phyloP scores from a whole-genome alignment of 2,113 vertebrate species.

The Erinaceus europaeus region DNA sequence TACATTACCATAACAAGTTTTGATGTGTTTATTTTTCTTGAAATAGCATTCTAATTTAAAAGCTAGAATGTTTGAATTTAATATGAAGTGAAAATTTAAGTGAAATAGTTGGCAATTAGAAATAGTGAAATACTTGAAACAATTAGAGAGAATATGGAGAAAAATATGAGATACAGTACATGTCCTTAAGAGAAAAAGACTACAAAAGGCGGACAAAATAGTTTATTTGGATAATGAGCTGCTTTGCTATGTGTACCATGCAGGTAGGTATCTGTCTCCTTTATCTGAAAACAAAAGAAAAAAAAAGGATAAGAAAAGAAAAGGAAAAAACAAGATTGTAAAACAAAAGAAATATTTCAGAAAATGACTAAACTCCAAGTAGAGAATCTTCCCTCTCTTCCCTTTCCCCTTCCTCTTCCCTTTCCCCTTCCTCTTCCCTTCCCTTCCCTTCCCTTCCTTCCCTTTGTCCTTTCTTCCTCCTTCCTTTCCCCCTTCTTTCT shows the following conservation, averaged over 20 bases:
- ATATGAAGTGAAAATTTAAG: conserved; percentile 19
- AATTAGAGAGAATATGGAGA: conserved; percentile 22
- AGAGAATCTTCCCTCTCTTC: not conserved
- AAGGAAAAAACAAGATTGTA: too few species aligned
- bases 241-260: too few species aligned
- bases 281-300: too few species aligned
- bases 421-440: too few species aligned
- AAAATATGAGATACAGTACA: not conserved
- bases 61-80: conserved; percentile 18
- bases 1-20: not conserved
- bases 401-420: too few species aligned
- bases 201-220: not conserved
- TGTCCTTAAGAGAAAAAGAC: not conserved
- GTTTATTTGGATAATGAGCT: too few species aligned
- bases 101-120: not conserved
- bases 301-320: too few species aligned
- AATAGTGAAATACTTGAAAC: conserved; percentile 57
- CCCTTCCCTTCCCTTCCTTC: too few species aligned
- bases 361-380: not conserved
- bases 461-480: too few species aligned
- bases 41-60: conserved; percentile 58
- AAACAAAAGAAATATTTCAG: too few species aligned
- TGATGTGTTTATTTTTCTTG: conserved; percentile 42
- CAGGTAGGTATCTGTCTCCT: too few species aligned
- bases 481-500: too few species aligned